phyloP scores from a whole-genome alignment of 2,888 invertebrate species.

The Podabrus alpinus region DNA sequence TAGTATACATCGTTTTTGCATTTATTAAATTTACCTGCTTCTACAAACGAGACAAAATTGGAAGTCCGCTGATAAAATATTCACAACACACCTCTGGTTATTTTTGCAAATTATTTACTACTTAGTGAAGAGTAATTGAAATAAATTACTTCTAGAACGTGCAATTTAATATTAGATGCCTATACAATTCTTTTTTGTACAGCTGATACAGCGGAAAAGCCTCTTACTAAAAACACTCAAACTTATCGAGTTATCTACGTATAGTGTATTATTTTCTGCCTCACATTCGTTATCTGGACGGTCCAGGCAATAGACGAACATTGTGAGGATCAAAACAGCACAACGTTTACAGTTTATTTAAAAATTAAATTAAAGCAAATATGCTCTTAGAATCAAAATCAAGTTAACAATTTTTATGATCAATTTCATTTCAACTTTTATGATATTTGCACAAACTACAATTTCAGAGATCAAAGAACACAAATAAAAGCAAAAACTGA shows the following conservation, averaged over 20 bases:
- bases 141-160: background rate
- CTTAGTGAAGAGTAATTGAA: background rate
- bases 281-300: conserved; percentile 18
- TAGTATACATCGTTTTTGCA: too few relatives aligned
- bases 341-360: conserved; percentile 21
- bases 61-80: background rate
- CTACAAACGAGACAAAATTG: background rate
- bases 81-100: background rate
- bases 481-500: background rate
- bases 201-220: conserved; percentile 14
- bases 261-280: conserved; percentile 20
- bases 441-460: background rate
- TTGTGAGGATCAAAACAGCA: conserved; percentile 5
- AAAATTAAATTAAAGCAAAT: background rate
- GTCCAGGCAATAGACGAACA: conserved; percentile 14
- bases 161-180: background rate
- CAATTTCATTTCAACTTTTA: background rate
- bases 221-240: conserved; percentile 13
- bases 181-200: conserved; percentile 1
- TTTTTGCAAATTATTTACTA: background rate
- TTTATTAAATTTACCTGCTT: background rate
- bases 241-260: conserved; percentile 20
- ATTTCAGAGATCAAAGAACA: background rate
- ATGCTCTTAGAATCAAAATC: background rate
- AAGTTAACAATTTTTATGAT: background rate